Evolutionary conservation across 2,113 vertebrate species (phyloP).

Genomic region (Phodopus roborovskii): DNA sequence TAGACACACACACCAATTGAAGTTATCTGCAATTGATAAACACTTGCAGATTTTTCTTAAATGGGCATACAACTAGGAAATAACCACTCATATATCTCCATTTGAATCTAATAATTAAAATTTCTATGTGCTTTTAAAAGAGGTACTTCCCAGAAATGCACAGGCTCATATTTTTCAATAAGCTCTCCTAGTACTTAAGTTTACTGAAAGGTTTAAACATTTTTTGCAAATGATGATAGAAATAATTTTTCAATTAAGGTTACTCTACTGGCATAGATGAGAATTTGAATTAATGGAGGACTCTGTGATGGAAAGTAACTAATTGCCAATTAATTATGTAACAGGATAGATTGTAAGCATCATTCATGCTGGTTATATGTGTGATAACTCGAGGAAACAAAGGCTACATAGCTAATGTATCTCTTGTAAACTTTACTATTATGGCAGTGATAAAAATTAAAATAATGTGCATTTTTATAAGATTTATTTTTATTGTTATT

Average conservation of each 20-base stretch:
- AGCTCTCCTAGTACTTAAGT: slow-evolving; percentile 68
- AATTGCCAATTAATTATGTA: slow-evolving; percentile 49
- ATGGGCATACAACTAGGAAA: slow-evolving; percentile 79
- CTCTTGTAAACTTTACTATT: background rate
- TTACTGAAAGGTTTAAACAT: slow-evolving; percentile 47
- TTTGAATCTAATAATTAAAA: slow-evolving; percentile 79
- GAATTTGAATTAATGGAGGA: slow-evolving; percentile 66
- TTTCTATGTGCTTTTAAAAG: slow-evolving; percentile 81
- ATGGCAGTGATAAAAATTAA: background rate
- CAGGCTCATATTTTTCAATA: slow-evolving; percentile 69
- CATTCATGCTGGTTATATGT: background rate
- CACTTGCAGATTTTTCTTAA: slow-evolving; percentile 82
- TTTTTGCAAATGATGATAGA: slow-evolving; percentile 61
- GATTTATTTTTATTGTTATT: background rate
- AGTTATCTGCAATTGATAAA: background rate
- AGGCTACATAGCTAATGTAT: background rate
- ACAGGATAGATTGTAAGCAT: background rate
- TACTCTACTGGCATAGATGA: slow-evolving; percentile 43
- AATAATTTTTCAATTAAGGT: slow-evolving; percentile 56
- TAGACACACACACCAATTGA: background rate
- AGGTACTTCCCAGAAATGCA: slow-evolving; percentile 61
- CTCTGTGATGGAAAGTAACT: slow-evolving; percentile 63
- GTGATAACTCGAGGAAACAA: slow-evolving; percentile 2
- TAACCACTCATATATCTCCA: slow-evolving; percentile 81
- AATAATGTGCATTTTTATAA: background rate